phyloP scores from a whole-genome alignment of 2,888 invertebrate species.

The Gastrophysa polygoni region DNA sequence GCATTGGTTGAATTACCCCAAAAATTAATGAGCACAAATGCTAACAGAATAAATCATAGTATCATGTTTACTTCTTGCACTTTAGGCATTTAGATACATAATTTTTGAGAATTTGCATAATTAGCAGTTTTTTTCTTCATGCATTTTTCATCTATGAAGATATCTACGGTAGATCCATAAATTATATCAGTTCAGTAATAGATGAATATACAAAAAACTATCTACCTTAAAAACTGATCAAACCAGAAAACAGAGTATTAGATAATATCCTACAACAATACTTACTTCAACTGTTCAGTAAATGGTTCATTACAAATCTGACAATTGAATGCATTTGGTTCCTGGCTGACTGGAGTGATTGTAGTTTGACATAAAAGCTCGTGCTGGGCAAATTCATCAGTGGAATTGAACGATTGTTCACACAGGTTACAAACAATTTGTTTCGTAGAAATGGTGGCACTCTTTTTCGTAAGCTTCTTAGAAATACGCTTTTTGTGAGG shows the following conservation, averaged over 20 bases:
- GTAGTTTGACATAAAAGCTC: constrained; percentile 59
- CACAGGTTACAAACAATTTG: constrained; percentile 59
- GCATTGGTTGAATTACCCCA: too few species aligned
- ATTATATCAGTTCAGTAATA: too few species aligned
- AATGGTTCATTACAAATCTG: constrained; percentile 80
- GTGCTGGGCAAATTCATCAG: constrained; percentile 59
- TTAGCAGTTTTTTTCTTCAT: too few species aligned
- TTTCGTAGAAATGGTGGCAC: constrained; percentile 38
- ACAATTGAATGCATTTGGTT: constrained; percentile 67
- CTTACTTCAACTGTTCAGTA: constrained; percentile 70
- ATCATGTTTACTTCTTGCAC: too few species aligned
- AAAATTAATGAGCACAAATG: too few species aligned
- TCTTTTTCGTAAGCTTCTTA: constrained; percentile 70
- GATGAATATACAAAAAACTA: too few species aligned
- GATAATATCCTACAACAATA: constrained; percentile 1
- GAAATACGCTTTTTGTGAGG: constrained; percentile 89
- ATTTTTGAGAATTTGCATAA: too few species aligned
- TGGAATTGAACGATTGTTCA: constrained; percentile 57
- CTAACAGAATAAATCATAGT: too few species aligned
- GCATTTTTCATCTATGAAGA: too few species aligned
- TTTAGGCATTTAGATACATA: too few species aligned
- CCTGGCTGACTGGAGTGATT: constrained; percentile 56
- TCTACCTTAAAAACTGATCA: not conserved
- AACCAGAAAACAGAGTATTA: not conserved
- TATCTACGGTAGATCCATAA: too few species aligned